Percentiles rank a stretch among this genome's conserved stretches.
Evolutionary conservation across 1,140 invertebrate species (phyloP).

Genomic region (Limonius californicus): DNA sequence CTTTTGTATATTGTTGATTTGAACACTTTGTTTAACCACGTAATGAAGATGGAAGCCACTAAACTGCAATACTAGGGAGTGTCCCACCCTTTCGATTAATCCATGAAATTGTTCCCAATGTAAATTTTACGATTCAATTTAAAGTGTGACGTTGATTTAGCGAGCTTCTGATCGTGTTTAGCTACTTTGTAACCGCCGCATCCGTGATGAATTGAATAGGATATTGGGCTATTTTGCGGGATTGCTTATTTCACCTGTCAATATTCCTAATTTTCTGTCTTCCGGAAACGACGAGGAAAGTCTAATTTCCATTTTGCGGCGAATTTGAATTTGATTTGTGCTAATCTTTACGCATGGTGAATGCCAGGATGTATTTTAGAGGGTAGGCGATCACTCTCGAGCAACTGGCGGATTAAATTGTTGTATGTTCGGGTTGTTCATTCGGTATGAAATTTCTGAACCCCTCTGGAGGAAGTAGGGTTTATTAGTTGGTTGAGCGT

Average conservation of each 20-base stretch:
- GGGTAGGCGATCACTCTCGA: not conserved
- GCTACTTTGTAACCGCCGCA: not conserved
- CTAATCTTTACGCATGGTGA: not conserved
- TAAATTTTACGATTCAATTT: too few species aligned
- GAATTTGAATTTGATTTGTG: not conserved
- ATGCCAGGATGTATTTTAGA: not conserved
- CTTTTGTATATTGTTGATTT: too few species aligned
- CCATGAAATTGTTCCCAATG: too few species aligned
- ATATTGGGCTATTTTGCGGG: constrained; percentile 22
- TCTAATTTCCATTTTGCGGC: too few species aligned
- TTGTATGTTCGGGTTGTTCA: not conserved
- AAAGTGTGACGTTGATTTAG: not conserved
- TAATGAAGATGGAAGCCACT: too few species aligned
- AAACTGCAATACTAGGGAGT: not conserved
- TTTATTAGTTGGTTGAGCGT: too few species aligned
- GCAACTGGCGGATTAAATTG: not conserved
- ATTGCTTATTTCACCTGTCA: constrained; percentile 30
- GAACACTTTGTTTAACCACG: too few species aligned
- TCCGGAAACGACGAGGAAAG: constrained; percentile 4
- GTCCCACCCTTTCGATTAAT: not conserved
- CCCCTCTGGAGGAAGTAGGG: too few species aligned
- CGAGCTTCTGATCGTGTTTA: not conserved
- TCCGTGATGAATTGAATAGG: constrained; percentile 19
- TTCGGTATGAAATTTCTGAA: not conserved
- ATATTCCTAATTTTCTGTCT: constrained; percentile 26